A percentile compares a stretch with the other conserved stretches of the same genome.
Evolutionary conservation across 2,113 vertebrate species (phyloP).

Genomic region (Cololabis saira): DNA sequence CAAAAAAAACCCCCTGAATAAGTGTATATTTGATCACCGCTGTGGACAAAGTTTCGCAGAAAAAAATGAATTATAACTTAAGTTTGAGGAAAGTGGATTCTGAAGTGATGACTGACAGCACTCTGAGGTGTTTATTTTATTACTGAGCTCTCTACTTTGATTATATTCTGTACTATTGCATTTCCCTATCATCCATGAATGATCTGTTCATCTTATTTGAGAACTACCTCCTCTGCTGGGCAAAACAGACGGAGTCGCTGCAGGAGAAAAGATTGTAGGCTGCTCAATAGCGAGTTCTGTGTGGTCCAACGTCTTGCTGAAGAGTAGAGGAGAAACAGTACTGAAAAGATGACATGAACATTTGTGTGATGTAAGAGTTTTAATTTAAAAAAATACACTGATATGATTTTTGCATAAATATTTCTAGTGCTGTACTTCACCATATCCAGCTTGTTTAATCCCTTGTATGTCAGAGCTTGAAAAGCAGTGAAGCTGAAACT

Average conservation of each 20-base stretch:
- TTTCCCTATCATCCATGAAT: slow-evolving; percentile 42
- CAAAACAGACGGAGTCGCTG: slow-evolving; percentile 42
- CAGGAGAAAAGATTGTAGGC: slow-evolving; percentile 42
- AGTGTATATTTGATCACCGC: slow-evolving; percentile 23
- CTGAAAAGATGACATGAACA: slow-evolving; percentile 17
- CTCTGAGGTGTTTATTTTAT: slow-evolving; percentile 49
- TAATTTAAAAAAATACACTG: slow-evolving; percentile 27
- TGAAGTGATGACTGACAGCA: slow-evolving; percentile 53
- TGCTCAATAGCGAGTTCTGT: slow-evolving; percentile 23
- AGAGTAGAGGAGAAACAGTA: neutral
- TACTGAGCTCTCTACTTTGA: slow-evolving; percentile 30
- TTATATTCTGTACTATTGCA: slow-evolving; percentile 44
- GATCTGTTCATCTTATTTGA: slow-evolving; percentile 47
- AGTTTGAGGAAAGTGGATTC: slow-evolving; percentile 36
- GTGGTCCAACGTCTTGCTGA: neutral
- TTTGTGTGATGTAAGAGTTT: slow-evolving; percentile 28
- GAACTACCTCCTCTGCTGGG: slow-evolving; percentile 28
- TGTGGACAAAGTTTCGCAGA: slow-evolving; percentile 38
- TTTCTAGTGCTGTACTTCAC: slow-evolving; percentile 40
- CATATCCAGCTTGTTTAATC: slow-evolving; percentile 66
- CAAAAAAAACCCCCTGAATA: slow-evolving; percentile 2
- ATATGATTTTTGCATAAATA: slow-evolving; percentile 39
- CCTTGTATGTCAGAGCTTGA: slow-evolving; percentile 58
- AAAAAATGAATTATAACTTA: slow-evolving; percentile 40
- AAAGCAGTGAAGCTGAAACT: slow-evolving; percentile 70